Percentiles rank a stretch among this genome's conserved stretches.
phyloP scores from a whole-genome alignment of 2,113 vertebrate genomes.

The Dascyllus trimaculatus region DNA sequence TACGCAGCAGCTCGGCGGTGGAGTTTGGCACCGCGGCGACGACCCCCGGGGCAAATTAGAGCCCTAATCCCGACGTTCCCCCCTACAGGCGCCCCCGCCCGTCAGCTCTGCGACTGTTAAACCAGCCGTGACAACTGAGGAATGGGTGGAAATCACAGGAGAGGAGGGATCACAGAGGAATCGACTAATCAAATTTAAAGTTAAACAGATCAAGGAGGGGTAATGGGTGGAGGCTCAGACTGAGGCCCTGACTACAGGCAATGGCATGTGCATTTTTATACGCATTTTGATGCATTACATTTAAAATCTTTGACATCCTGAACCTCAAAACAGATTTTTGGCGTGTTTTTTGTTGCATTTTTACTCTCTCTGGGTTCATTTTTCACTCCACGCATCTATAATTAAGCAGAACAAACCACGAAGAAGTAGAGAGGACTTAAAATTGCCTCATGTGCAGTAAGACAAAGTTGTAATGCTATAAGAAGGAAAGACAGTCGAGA shows the following conservation, averaged over 20 bases:
- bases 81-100: slow-evolving; percentile 37
- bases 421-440: too few species aligned
- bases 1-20: not conserved
- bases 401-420: too few species aligned
- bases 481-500: too few species aligned
- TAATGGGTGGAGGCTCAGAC: slow-evolving; percentile 24
- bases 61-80: slow-evolving; percentile 34
- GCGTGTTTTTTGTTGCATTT: too few species aligned
- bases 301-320: too few species aligned
- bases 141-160: slow-evolving; percentile 58
- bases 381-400: too few species aligned
- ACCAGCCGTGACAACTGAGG: slow-evolving; percentile 59
- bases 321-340: too few species aligned
- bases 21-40: slow-evolving; percentile 12
- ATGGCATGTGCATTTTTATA: too few species aligned
- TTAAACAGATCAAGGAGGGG: slow-evolving; percentile 42
- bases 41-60: slow-evolving; percentile 28
- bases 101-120: slow-evolving; percentile 64
- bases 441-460: too few species aligned
- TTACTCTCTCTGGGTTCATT: too few species aligned
- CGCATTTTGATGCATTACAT: too few species aligned
- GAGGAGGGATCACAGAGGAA: slow-evolving; percentile 11
- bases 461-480: too few species aligned
- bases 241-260: slow-evolving; percentile 12
- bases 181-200: slow-evolving; percentile 53